phyloP scores from a whole-genome alignment of 2,888 invertebrate species.

The Rhyacophila evoluta region DNA sequence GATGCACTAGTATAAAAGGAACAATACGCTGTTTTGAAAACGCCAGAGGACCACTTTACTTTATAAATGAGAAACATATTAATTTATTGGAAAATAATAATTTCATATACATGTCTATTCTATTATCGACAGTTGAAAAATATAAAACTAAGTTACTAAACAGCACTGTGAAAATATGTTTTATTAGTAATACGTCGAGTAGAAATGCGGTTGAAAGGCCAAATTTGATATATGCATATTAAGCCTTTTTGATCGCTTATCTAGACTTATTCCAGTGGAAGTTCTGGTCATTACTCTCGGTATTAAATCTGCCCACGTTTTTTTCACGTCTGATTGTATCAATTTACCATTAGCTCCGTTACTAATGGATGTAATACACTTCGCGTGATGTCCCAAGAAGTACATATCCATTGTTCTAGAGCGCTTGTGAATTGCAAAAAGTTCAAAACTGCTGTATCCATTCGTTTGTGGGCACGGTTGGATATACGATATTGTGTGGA shows the following conservation, averaged over 20 bases:
- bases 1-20: too few species aligned
- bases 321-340: background rate
- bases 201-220: background rate
- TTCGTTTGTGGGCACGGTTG: background rate
- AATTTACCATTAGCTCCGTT: background rate
- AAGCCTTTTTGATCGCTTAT: slow-evolving; percentile 5
- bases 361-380: background rate
- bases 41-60: too few species aligned
- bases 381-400: background rate
- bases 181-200: too few species aligned
- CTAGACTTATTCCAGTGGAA: background rate
- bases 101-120: too few species aligned
- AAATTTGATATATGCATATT: background rate
- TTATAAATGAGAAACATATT: too few species aligned
- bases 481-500: background rate
- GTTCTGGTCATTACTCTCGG: background rate
- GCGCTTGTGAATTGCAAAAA: background rate
- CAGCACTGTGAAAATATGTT: too few species aligned
- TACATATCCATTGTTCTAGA: background rate
- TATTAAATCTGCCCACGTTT: background rate
- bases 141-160: too few species aligned
- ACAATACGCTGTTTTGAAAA: too few species aligned
- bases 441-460: background rate
- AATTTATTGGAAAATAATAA: too few species aligned
- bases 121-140: too few species aligned